A percentile compares a stretch with the other conserved stretches of the same genome.
phyloP scores from a whole-genome alignment of 2,113 vertebrate species.

The Sus scrofa region T2T-Sscrofa CM000830.6:10965001-10965500 shows the following conservation, averaged over 20 bases:
- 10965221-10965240: not conserved
- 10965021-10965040: not conserved
- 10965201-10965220: not conserved
- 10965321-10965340: constrained; percentile 31
- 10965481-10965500: not conserved
- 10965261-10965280: not conserved
- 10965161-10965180: not conserved
- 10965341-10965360: not conserved
- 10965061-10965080: constrained; percentile 16
- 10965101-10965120: not conserved
- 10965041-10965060: not conserved
- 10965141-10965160: not conserved
- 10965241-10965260: not conserved
- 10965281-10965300: not conserved
- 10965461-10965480: not conserved
- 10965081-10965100: not conserved
- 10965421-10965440: not conserved
- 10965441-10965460: not conserved
- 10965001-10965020: not conserved
- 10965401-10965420: not conserved
- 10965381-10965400: not conserved
- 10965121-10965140: not conserved
- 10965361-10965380: not conserved
- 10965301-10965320: not conserved
- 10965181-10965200: not conserved